phyloP scores from a whole-genome alignment of 2,888 invertebrate genomes.

The Drosophila trichaetosa region DNA sequence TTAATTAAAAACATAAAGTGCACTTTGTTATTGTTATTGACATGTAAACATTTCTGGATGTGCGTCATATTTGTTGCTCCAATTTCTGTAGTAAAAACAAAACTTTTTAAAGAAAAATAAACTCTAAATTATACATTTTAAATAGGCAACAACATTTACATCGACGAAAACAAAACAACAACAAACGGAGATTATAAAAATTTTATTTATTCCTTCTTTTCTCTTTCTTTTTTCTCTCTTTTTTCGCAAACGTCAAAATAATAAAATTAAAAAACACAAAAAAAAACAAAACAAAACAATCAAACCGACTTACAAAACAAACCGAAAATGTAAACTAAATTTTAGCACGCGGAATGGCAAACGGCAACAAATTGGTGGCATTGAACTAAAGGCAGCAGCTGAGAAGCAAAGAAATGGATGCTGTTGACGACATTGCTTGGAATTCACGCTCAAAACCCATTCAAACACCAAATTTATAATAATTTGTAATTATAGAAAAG shows the following conservation, averaged over 20 bases:
- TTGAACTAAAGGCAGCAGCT: slow-evolving; percentile 55
- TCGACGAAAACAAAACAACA: slow-evolving; percentile 40
- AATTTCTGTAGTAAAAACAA: slow-evolving; percentile 55
- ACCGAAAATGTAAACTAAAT: slow-evolving; percentile 30
- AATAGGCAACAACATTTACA: slow-evolving; percentile 53
- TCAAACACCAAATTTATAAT: slow-evolving; percentile 9
- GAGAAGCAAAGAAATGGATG: slow-evolving; percentile 47
- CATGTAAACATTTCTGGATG: slow-evolving; percentile 66
- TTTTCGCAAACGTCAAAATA: slow-evolving; percentile 52
- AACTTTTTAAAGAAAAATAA: slow-evolving; percentile 25
- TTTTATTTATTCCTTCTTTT: slow-evolving; percentile 77
- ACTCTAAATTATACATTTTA: slow-evolving; percentile 43
- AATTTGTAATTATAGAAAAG: not conserved
- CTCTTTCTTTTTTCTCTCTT: slow-evolving; percentile 77
- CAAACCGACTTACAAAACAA: slow-evolving; percentile 30
- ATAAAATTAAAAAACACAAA: slow-evolving; percentile 32
- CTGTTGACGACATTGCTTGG: slow-evolving; percentile 49
- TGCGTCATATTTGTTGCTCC: slow-evolving; percentile 57
- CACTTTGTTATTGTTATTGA: slow-evolving; percentile 57
- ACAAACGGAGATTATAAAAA: slow-evolving; percentile 75
- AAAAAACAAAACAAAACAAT: slow-evolving; percentile 28
- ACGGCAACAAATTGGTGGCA: slow-evolving; percentile 51
- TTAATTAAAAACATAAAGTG: slow-evolving; percentile 23
- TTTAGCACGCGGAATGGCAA: slow-evolving; percentile 40
- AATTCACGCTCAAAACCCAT: slow-evolving; percentile 23